Evolutionary conservation across 2,888 invertebrate species (phyloP).

Genomic region (Drosophila glabriapex): DNA sequence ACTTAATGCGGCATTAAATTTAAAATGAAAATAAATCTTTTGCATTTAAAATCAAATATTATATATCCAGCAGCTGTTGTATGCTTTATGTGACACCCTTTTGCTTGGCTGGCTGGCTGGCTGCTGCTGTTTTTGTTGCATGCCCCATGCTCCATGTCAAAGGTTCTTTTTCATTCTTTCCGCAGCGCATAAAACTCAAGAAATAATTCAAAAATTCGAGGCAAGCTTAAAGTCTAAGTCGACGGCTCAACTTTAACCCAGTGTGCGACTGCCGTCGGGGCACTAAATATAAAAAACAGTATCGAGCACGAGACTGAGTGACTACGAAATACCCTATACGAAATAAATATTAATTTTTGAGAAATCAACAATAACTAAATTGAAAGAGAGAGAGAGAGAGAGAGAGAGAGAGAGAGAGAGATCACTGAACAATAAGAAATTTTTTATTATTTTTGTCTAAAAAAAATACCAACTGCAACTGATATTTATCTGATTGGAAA

Average conservation of each 20-base stretch:
- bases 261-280: conserved; percentile 22
- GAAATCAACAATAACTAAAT: rapidly evolving
- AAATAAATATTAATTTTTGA: not conserved
- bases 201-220: conserved; percentile 62
- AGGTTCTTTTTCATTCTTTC: conserved; percentile 1
- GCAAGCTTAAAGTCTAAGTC: conserved; percentile 60
- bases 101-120: conserved; percentile 4
- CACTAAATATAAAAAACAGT: conserved; percentile 12
- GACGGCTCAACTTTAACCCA: conserved; percentile 60
- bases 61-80: conserved; percentile 36
- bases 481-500: no score
- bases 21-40: conserved; percentile 13
- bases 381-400: no score
- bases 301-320: not conserved
- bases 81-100: conserved; percentile 5
- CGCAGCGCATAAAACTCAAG: conserved; percentile 49
- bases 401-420: no score
- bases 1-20: conserved; percentile 31
- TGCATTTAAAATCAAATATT: conserved; percentile 57
- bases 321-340: conserved; percentile 13
- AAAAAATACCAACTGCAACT: not conserved
- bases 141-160: conserved; percentile 27
- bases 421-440: no score
- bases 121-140: conserved; percentile 18
- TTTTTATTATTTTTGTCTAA: not conserved